A percentile compares a stretch with the other conserved stretches of the same genome.
Conservation (phyloP, 2,888 invertebrate species). For the Epinotia nisella region DNA sequence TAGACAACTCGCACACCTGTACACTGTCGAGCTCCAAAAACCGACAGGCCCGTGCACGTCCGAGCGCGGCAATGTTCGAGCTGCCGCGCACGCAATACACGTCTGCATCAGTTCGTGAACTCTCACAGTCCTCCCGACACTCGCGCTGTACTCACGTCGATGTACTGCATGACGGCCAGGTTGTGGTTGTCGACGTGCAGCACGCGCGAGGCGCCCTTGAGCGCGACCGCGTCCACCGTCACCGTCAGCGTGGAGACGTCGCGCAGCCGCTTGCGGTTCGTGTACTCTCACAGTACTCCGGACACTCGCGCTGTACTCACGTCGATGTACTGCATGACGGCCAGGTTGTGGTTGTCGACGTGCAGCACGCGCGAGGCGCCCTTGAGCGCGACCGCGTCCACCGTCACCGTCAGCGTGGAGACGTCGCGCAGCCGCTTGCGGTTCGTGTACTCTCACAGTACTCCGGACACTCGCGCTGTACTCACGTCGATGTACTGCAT, state of each 20-base stretch:
- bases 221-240: constrained; percentile 93
- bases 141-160: constrained; percentile 87
- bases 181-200: constrained; percentile 90
- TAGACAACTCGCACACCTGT: too few species aligned
- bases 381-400: constrained; percentile 93
- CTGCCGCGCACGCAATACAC: too few species aligned
- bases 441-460: constrained; percentile 89
- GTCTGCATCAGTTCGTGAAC: too few species aligned
- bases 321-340: constrained; percentile 90
- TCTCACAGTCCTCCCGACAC: too few species aligned
- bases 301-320: constrained; percentile 74
- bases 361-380: constrained; percentile 87
- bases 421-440: constrained; percentile 90
- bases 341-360: constrained; percentile 91
- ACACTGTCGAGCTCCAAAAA: too few species aligned
- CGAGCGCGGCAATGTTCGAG: too few species aligned
- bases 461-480: constrained; percentile 67
- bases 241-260: constrained; percentile 90
- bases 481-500: constrained; percentile 91
- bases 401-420: constrained; percentile 90
- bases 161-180: constrained; percentile 90
- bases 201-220: constrained; percentile 87
- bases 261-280: too few species aligned
- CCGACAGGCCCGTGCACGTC: too few species aligned
- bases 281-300: too few species aligned